Conservation (phyloP, 1,140 invertebrate genomes). For the Brachionus sp. region DNA sequence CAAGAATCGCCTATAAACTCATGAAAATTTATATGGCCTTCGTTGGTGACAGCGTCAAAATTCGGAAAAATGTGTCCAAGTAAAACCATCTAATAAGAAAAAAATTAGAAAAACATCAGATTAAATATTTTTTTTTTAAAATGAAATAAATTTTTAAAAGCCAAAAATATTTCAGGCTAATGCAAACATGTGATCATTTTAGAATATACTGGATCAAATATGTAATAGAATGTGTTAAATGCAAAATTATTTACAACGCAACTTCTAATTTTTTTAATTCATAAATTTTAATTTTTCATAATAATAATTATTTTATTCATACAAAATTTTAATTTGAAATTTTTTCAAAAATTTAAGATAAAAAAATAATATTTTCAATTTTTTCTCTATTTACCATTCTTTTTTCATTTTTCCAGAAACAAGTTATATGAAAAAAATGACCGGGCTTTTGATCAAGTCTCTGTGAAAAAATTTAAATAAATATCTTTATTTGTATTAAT, state of each 20-base stretch:
- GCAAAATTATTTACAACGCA: background rate
- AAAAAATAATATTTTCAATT: no score
- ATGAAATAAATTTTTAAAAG: background rate
- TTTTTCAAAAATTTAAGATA: background rate
- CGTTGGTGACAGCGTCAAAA: constrained; percentile 70
- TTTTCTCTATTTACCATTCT: no score
- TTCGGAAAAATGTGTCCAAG: constrained; percentile 72
- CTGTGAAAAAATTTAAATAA: no score
- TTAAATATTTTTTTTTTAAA: background rate
- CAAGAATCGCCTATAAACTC: constrained; percentile 70
- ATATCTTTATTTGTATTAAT: no score
- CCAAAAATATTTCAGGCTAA: background rate
- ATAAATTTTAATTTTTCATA: background rate
- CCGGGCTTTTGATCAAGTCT: no score
- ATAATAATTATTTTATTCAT: background rate
- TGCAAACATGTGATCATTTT: background rate
- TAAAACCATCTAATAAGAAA: constrained; percentile 8
- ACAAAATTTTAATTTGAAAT: background rate
- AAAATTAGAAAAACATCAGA: background rate
- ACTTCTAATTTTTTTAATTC: background rate
- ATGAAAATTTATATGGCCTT: constrained; percentile 72
- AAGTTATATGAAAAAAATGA: no score
- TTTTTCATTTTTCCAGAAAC: no score
- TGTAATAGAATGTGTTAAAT: background rate
- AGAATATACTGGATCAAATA: background rate